Base-by-base conservation (phyloP, 2,797 vertebrate species). In the Spinibarbus caldwelli region DNA sequence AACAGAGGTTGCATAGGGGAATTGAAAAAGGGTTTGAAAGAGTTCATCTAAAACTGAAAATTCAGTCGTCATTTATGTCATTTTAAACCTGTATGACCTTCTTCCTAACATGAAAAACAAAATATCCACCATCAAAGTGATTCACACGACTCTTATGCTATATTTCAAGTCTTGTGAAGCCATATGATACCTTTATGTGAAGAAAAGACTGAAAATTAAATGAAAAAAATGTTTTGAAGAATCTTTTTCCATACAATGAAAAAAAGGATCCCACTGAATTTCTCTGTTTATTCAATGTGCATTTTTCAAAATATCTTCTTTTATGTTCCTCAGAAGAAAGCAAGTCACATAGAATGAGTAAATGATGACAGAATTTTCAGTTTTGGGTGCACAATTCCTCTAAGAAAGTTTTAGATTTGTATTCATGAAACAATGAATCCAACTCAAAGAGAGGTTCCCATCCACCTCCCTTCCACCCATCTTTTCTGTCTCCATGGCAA, bases 401-500 rank as follows among this genome's bases (percentile, higher is more conserved):
- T 49, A 49, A 49, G 45, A n/a, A n/a, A n/a, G n/a, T n/a, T n/a
- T n/a, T n/a, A n/a, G n/a, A 49, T 67, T 23, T 23, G 14, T 34
- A 8, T 67, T 49, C 14, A 71, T 54, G 2, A 43, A 82, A 72
- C 26, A 54, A n/a, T 23, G 38, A 62, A 73, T 23, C 21, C 14
- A 23, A 59, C 49, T 71, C n/a, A 38, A 8, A 41, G 34, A 59
- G 52, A 49, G 57, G 14, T 12, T 73, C 6, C 17, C 23, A 9
- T 17, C 12, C 47, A 1, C 31, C 41, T 34, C 49, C 15, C 15
- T 64, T 45, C n/a, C 19, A 41, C 41, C 49, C 23, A 29, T 77
- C 12, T 52, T 47, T 59, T 47, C 7, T 0, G 77, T 84, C 29
- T 57, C 86, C 81, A 83, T 83, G 62, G 82, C 82, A 83, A 83